phyloP scores from a whole-genome alignment of 2,888 invertebrate genomes.

The Leptogaster cylindrica region DNA sequence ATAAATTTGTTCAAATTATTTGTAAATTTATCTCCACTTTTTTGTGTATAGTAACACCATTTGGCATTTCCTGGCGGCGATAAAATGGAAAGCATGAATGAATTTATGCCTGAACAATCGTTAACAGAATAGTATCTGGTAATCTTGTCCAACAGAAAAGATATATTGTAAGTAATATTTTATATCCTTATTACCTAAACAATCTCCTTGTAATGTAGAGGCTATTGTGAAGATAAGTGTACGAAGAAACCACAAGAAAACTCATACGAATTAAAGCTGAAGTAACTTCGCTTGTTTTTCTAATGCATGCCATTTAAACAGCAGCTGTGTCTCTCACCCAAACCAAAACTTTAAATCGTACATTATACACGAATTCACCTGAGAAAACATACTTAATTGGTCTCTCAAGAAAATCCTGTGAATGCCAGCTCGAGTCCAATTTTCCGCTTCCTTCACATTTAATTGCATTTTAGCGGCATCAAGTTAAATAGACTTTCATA shows the following conservation, averaged over 20 bases:
- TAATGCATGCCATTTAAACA: background rate
- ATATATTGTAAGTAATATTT: conserved; percentile 25
- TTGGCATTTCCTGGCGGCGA: too few relatives aligned
- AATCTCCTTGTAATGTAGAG: conserved; percentile 18
- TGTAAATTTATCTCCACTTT: conserved; percentile 31
- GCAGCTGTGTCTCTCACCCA: background rate
- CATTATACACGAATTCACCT: conserved; percentile 33
- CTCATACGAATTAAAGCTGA: too few relatives aligned
- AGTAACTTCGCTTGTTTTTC: too few relatives aligned
- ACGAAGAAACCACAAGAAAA: too few relatives aligned
- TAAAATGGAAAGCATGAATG: too few relatives aligned
- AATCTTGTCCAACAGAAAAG: too few relatives aligned
- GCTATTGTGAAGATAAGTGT: too few relatives aligned
- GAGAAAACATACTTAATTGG: conserved; percentile 29
- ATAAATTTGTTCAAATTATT: conserved; percentile 28
- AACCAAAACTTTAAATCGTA: conserved; percentile 26
- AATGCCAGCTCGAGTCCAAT: conserved; percentile 17
- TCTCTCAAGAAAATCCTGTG: conserved; percentile 31
- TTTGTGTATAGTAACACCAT: too few relatives aligned
- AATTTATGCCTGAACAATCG: too few relatives aligned
- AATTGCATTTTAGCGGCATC: conserved; percentile 28
- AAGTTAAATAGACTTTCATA: conserved; percentile 29
- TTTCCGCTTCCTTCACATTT: conserved; percentile 26
- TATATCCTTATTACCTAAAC: conserved; percentile 21
- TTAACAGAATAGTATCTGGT: too few relatives aligned